A percentile compares a stretch with the other conserved stretches of the same genome.
phyloP scores from a whole-genome alignment of 2,113 vertebrate species.

The Carassius carassius region DNA sequence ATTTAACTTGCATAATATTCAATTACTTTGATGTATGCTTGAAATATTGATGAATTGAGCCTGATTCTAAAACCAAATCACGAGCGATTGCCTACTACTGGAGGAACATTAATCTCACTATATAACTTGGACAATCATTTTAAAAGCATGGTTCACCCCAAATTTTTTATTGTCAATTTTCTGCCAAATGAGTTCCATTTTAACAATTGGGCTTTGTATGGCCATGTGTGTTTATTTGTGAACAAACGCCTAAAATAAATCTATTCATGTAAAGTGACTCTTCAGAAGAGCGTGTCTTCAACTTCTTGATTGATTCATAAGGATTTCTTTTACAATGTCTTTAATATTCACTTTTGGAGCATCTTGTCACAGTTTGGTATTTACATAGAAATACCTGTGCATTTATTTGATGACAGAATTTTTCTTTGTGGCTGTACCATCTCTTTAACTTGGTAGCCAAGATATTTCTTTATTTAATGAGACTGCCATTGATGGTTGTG shows the following conservation, averaged over 20 bases:
- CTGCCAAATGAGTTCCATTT: no score
- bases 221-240: background rate
- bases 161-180: no score
- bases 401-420: background rate
- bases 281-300: background rate
- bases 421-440: background rate
- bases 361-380: background rate
- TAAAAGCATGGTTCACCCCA: background rate
- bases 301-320: background rate
- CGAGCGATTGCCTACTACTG: background rate
- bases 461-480: background rate
- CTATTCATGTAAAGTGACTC: background rate
- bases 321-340: background rate
- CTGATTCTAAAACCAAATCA: background rate
- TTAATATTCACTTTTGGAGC: background rate
- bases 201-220: background rate
- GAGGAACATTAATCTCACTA: background rate
- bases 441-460: background rate
- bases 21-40: background rate
- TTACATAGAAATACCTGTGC: background rate
- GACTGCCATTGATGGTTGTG: background rate
- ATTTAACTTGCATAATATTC: background rate
- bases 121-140: background rate
- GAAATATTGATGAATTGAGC: background rate
- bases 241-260: background rate